Conservation (phyloP, 1,140 invertebrate genomes). For the Tribolium madens region DNA sequence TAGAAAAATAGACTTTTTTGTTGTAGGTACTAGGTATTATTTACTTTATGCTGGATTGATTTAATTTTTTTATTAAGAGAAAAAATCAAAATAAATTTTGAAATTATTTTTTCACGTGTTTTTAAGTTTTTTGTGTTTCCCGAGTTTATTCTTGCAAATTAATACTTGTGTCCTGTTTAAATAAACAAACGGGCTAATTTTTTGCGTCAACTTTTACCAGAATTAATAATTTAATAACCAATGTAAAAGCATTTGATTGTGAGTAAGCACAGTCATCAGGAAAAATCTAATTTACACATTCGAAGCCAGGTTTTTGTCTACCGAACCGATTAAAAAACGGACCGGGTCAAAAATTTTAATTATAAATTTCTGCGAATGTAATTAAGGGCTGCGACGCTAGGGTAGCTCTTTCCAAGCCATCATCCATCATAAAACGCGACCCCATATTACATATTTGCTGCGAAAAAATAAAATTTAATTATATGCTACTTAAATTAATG, state of each 20-base stretch:
- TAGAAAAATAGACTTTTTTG: no score
- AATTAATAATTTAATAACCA: slow-evolving; percentile 33
- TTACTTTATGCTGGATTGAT: no score
- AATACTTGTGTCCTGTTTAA: slow-evolving; percentile 11
- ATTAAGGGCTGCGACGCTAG: slow-evolving; percentile 40
- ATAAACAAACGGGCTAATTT: slow-evolving; percentile 27
- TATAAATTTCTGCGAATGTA: slow-evolving; percentile 48
- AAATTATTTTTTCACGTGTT: background rate
- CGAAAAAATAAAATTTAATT: slow-evolving; percentile 66
- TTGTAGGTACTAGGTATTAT: no score
- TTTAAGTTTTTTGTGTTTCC: background rate
- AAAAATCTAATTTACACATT: slow-evolving; percentile 35
- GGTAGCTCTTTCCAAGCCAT: slow-evolving; percentile 38
- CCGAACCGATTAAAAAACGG: slow-evolving; percentile 27
- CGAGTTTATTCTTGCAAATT: slow-evolving; percentile 6
- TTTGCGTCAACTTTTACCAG: slow-evolving; percentile 15
- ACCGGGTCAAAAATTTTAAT: slow-evolving; percentile 45
- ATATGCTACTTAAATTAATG: slow-evolving; percentile 66
- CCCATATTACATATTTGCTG: slow-evolving; percentile 57
- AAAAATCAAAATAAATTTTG: slow-evolving; percentile 9
- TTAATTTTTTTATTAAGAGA: background rate
- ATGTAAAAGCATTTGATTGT: slow-evolving; percentile 16
- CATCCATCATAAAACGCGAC: slow-evolving; percentile 50
- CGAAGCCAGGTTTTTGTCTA: slow-evolving; percentile 14
- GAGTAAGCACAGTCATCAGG: background rate